A percentile compares a stretch with the other conserved stretches of the same genome.
Conservation (phyloP, 2,888 invertebrate species). For the Drosophila monieri region DNA sequence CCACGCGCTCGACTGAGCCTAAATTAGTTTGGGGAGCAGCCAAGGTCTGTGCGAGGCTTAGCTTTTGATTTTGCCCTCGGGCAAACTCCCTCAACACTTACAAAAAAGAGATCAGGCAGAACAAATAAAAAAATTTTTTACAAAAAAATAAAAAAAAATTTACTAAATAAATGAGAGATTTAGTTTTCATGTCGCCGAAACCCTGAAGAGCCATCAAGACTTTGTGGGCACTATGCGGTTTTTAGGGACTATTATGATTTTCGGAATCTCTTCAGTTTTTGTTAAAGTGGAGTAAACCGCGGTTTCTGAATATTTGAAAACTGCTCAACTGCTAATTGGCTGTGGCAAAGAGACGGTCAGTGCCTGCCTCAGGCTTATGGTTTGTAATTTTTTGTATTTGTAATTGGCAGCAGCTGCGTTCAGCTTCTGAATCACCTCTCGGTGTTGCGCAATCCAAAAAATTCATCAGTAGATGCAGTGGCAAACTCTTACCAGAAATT, state of each 20-base stretch:
- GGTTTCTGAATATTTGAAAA: constrained; percentile 53
- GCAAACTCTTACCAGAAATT: not conserved
- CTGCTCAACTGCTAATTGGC: constrained; percentile 77
- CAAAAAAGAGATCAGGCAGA: not conserved
- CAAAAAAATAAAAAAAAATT: too few relatives aligned
- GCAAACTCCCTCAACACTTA: constrained; percentile 7
- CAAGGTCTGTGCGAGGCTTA: constrained; percentile 44
- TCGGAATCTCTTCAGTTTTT: not conserved
- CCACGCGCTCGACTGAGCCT: constrained; percentile 61
- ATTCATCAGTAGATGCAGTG: not conserved
- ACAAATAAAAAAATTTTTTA: too few relatives aligned
- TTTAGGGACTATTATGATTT: not conserved
- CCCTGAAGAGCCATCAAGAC: not conserved
- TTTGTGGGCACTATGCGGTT: not conserved
- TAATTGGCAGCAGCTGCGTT: constrained; percentile 50
- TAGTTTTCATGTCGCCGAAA: too few relatives aligned
- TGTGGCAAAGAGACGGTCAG: constrained; percentile 31
- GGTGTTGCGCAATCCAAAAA: constrained; percentile 1
- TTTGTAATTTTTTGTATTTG: constrained; percentile 24
- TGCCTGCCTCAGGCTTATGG: constrained; percentile 25
- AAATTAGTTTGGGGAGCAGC: constrained; percentile 70
- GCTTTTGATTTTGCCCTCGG: constrained; percentile 47
- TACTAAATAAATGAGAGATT: too few relatives aligned
- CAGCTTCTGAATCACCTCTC: constrained; percentile 5
- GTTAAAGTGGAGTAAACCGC: constrained; percentile 12